These are phyloP conservation scores for Peucedramus taeniatus DNA, from an alignment of 2,113 vertebrate genomes.

Conservation along the genomic window DNA sequence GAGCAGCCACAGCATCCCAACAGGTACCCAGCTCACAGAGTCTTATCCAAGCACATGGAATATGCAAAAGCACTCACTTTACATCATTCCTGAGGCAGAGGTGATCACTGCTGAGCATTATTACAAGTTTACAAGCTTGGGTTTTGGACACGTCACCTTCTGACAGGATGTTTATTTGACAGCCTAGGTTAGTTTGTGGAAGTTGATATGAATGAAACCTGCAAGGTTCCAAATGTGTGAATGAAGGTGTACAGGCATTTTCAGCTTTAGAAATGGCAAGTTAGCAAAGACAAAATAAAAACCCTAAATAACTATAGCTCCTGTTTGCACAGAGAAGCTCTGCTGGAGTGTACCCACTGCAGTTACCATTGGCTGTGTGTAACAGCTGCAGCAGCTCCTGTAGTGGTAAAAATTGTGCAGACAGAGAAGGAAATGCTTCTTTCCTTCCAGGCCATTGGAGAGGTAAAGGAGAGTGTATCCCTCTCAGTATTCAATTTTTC, in stretches of 20 bases:
- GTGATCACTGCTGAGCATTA: neutral
- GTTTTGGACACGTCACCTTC: neutral
- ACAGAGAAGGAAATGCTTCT: neutral
- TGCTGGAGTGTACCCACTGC: neutral
- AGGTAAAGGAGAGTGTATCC: neutral
- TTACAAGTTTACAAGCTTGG: neutral
- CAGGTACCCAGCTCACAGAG: slow-evolving; percentile 74
- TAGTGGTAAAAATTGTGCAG: neutral
- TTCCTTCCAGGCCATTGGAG: neutral
- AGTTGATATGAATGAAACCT: neutral
- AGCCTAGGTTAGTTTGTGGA: neutral
- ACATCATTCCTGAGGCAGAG: neutral
- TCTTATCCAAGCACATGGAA: neutral
- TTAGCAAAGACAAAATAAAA: neutral
- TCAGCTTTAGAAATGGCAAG: neutral
- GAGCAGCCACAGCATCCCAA: slow-evolving; percentile 78
- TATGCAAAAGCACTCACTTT: neutral
- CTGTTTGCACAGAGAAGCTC: neutral
- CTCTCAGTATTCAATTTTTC: neutral
- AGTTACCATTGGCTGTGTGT: fast-evolving
- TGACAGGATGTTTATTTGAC: neutral
- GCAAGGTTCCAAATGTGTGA: neutral
- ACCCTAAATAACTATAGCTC: neutral
- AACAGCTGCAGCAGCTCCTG: neutral
- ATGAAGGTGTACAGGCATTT: neutral